A percentile compares a stretch with the other conserved stretches of the same genome.
Evolutionary conservation across 2,113 vertebrate genomes (phyloP).

Genomic region (Chloebia gouldiae): DNA sequence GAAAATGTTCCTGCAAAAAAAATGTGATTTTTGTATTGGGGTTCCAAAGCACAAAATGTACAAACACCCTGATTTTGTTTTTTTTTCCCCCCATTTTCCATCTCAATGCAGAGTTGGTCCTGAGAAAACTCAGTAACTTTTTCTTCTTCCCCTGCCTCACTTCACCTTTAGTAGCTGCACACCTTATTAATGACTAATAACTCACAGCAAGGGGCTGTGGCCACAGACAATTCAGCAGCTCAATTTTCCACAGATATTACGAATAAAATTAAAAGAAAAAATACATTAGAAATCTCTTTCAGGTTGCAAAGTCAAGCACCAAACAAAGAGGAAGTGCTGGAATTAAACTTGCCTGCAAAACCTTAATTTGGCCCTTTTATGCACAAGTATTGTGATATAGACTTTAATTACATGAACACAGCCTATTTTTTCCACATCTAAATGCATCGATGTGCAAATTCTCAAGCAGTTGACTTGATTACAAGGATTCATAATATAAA

Average conservation of each 20-base stretch:
- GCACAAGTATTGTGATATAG: slow-evolving; percentile 2
- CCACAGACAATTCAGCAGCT: not conserved
- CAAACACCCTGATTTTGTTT: accelerated
- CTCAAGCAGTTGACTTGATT: slow-evolving; percentile 62
- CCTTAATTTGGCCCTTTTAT: slow-evolving; percentile 42
- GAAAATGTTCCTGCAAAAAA: not conserved
- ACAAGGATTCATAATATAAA: slow-evolving; percentile 51
- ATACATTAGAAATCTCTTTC: not conserved
- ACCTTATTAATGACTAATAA: not conserved
- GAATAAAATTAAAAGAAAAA: not conserved
- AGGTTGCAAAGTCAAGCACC: slow-evolving; percentile 37
- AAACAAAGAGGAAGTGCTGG: slow-evolving; percentile 42
- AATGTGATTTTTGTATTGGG: not conserved
- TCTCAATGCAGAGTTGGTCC: not conserved
- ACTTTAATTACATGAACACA: slow-evolving; percentile 43
- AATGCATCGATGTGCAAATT: slow-evolving; percentile 58
- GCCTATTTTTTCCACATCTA: slow-evolving; percentile 58
- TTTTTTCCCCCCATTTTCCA: not conserved
- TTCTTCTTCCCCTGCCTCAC: not conserved
- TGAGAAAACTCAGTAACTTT: not conserved
- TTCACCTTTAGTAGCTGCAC: not conserved
- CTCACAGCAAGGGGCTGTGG: not conserved
- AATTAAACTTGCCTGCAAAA: slow-evolving; percentile 32
- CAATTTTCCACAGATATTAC: not conserved
- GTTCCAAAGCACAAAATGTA: not conserved